Base-by-base conservation (phyloP, 92 coral and sea anemone genomes). In the Metridium senile region DNA sequence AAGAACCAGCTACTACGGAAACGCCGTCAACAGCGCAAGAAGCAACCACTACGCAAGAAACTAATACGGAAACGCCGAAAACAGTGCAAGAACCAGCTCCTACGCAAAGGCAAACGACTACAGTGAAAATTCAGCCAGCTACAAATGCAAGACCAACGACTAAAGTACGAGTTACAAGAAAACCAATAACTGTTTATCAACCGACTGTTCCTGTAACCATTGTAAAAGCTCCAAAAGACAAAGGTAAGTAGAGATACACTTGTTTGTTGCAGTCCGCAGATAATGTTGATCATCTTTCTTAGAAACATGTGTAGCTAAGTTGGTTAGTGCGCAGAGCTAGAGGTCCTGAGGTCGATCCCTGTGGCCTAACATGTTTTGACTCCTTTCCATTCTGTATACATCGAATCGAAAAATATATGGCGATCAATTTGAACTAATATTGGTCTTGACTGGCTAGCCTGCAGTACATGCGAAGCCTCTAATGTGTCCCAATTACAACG, bases 61-160 rank as follows among this genome's bases (percentile, higher is more conserved):
- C 62, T 11, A 65, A 65, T 23, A 71, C 85, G 59, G 43, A 85
- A 35, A 69, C 43, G 57, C 62, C 21, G 39, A 53, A 10, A 54
- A 58, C 22, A 22, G 13, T 47, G 62, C 18, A 33, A 59, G 47
- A 57, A 57, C 47, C 33, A 25, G 13, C 47, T 8, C 11, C 27
- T 19, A 62, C 73, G 11, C 17, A 47, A 25, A 11, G 34, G 45
- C 43, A 52, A 59, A 68, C 80, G 22, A 68, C 71, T 20, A 76
- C 32, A 29, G n/a, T 9, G n/a, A 66, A n/a, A 31, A 47, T 25
- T 11, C 6, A 39, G 49, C 49, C 49, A 59, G 43, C 63, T 33
- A 66, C 71, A 64, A 68, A 59, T 7, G 39, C 69, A 17, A 16
- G 9, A 46, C 29, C 66, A 53, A 47, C 54, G 13, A 30, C 73